Evolutionary conservation across 2,797 vertebrate genomes (phyloP).

Genomic region (Eulemur coronatus): DNA sequence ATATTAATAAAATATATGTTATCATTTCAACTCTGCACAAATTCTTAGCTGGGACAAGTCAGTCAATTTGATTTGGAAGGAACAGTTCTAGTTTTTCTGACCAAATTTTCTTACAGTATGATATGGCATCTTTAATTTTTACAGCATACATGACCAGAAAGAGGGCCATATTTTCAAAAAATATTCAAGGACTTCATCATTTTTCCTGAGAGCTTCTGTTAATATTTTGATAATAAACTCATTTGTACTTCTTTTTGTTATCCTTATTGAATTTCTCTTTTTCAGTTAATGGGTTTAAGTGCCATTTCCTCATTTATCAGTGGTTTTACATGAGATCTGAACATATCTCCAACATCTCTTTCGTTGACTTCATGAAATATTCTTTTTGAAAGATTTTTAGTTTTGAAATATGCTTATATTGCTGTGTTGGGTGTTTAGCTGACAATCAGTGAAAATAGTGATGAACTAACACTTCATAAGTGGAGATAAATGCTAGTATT

Average conservation of each 20-base stretch:
- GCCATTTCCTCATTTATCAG: neutral
- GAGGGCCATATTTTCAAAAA: neutral
- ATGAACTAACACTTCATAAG: neutral
- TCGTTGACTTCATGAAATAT: neutral
- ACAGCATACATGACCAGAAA: neutral
- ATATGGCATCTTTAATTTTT: neutral
- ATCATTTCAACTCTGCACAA: neutral
- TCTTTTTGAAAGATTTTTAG: constrained; percentile 4
- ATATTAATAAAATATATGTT: neutral
- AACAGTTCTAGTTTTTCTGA: neutral
- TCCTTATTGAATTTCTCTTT: neutral
- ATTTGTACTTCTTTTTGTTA: neutral
- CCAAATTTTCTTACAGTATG: neutral
- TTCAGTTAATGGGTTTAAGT: neutral
- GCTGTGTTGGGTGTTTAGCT: neutral
- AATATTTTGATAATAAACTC: constrained; percentile 19
- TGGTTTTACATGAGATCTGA: neutral
- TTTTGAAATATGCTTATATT: constrained; percentile 17
- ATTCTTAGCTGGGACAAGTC: constrained; percentile 10
- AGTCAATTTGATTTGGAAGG: neutral
- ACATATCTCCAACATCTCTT: neutral
- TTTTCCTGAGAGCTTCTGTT: neutral
- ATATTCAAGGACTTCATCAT: neutral
- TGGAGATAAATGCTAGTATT: neutral
- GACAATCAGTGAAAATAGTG: neutral